Evolutionary conservation across 2,113 vertebrate species (phyloP).

Genomic region (Scomber scombrus): DNA sequence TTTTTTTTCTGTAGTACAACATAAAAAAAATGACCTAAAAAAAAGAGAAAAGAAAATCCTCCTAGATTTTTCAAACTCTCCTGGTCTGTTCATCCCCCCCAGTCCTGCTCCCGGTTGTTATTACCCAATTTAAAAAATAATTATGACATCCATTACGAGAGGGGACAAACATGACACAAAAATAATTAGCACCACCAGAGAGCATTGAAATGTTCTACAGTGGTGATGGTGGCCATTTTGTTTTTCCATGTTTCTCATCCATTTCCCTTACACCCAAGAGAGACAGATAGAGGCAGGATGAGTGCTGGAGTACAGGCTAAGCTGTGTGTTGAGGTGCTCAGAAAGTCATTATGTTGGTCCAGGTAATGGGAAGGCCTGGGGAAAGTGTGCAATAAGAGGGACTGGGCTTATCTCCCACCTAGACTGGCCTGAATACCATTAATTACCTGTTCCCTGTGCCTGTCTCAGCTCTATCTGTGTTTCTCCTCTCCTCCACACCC

Average conservation of each 20-base stretch:
- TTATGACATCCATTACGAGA: constrained; percentile 64
- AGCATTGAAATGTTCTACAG: constrained; percentile 36
- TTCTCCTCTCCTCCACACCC: constrained; percentile 18
- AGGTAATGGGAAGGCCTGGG: constrained; percentile 67
- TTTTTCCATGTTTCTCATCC: constrained; percentile 56
- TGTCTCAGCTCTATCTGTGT: constrained; percentile 36
- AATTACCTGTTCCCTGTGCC: constrained; percentile 67
- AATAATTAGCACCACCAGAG: constrained; percentile 65
- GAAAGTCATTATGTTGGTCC: constrained; percentile 72
- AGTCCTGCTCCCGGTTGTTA: constrained; percentile 23
- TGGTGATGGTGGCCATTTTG: constrained; percentile 55
- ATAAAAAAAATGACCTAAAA: constrained; percentile 24
- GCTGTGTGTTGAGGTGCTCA: constrained; percentile 62
- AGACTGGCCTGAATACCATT: constrained; percentile 70
- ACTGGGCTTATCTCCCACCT: constrained; percentile 72
- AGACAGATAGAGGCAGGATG: background rate
- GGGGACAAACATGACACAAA: constrained; percentile 56
- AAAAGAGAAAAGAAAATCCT: background rate
- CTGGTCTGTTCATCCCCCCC: background rate
- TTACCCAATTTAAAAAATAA: constrained; percentile 63
- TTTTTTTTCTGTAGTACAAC: background rate
- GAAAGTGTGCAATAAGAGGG: constrained; percentile 63
- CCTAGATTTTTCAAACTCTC: background rate
- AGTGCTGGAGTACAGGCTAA: constrained; percentile 19
- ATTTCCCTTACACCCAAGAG: constrained; percentile 49